phyloP scores from a whole-genome alignment of 2,888 invertebrate species.

The Drosophila cognata region DNA sequence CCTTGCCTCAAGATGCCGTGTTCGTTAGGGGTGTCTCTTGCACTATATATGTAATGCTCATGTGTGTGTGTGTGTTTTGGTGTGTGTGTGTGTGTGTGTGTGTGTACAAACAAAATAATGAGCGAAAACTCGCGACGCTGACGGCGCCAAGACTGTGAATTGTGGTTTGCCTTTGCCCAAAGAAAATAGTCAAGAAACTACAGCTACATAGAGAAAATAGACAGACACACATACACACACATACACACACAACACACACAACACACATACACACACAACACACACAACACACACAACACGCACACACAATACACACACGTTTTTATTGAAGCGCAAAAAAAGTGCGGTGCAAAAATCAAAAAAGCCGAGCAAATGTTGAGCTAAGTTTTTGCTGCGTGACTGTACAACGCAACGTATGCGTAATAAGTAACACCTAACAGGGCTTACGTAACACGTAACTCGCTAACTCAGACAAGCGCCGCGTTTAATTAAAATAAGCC shows the following conservation, averaged over 20 bases:
- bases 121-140: conserved; percentile 61
- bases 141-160: conserved; percentile 33
- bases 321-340: conserved; percentile 34
- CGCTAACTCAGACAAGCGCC: background rate
- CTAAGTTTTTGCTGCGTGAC: conserved; percentile 41
- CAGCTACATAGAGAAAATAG: background rate
- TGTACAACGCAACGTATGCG: conserved; percentile 39
- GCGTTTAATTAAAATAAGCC: conserved; percentile 18
- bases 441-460: background rate
- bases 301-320: conserved; percentile 6
- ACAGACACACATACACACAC: background rate
- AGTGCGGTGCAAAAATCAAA: background rate
- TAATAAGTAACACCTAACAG: background rate
- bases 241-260: background rate
- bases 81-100: background rate
- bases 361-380: conserved; percentile 5
- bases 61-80: background rate
- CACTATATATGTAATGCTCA: background rate
- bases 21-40: conserved; percentile 1
- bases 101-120: conserved; percentile 30
- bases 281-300: background rate
- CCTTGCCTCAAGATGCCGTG: background rate
- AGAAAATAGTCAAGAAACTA: conserved; percentile 43
- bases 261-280: background rate
- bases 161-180: conserved; percentile 31